A percentile compares a stretch with the other conserved stretches of the same genome.
phyloP scores from a whole-genome alignment of 2,888 invertebrate species.

The Calameuta pallipes region DNA sequence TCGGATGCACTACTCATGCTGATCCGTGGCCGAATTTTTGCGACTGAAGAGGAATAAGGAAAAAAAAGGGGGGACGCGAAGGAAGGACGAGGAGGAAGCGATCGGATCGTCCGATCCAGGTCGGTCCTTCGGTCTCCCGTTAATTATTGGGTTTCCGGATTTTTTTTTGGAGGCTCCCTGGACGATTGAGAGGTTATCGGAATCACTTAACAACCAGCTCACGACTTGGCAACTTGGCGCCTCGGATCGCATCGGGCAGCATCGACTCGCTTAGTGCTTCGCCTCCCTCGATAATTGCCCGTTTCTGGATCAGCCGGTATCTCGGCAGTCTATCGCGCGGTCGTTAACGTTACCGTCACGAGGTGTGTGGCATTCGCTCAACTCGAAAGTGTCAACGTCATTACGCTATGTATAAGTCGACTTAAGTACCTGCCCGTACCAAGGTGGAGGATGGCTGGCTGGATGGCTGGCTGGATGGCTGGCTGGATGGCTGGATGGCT shows the following conservation, averaged over 20 bases:
- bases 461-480: background rate
- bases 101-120: conserved; percentile 51
- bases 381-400: conserved; percentile 51
- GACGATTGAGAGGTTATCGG: conserved; percentile 64
- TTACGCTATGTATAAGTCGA: conserved; percentile 34
- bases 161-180: conserved; percentile 25
- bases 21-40: no score
- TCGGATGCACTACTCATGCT: no score
- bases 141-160: conserved; percentile 50
- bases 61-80: conserved; percentile 9
- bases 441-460: no score
- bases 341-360: conserved; percentile 48
- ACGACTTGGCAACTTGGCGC: conserved; percentile 55
- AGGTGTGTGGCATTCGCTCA: conserved; percentile 57
- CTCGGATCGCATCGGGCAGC: conserved; percentile 43
- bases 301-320: conserved; percentile 53
- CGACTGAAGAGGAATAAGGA: conserved; percentile 1
- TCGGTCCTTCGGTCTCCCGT: conserved; percentile 47
- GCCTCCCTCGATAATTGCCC: conserved; percentile 48
- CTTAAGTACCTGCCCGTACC: conserved; percentile 2
- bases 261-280: background rate
- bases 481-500: no score
- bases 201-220: conserved; percentile 62
- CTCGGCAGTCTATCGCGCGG: conserved; percentile 38
- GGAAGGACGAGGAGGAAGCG: conserved; percentile 38